Evolutionary conservation across 2,797 vertebrate genomes (phyloP).

Genomic region (Bradypodion pumilum): DNA sequence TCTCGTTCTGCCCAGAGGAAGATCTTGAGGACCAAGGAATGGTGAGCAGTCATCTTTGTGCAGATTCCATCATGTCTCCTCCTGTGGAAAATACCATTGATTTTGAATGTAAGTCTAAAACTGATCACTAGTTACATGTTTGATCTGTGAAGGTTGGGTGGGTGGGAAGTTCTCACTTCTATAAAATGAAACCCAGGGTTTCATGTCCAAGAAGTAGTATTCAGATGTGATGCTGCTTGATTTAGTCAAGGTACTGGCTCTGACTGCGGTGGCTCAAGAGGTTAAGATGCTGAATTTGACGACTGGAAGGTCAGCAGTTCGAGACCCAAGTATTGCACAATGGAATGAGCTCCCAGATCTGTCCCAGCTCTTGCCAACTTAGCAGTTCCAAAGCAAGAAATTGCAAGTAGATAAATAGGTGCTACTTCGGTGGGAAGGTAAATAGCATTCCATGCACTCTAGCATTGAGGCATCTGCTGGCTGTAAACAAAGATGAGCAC

Average conservation of each 20-base stretch:
- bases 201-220: not conserved
- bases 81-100: not conserved
- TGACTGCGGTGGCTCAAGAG: no score
- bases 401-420: no score
- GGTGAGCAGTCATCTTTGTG: not conserved
- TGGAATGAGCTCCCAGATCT: no score
- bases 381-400: no score
- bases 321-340: no score
- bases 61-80: not conserved
- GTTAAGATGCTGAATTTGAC: no score
- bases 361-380: no score
- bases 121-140: not conserved
- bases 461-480: no score
- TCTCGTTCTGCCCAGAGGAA: not conserved
- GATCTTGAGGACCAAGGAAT: not conserved
- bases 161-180: accelerated
- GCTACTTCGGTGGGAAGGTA: no score
- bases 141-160: not conserved
- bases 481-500: no score
- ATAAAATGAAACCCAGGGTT: not conserved
- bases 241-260: not conserved
- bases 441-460: no score
- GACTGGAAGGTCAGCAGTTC: no score
- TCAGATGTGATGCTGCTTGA: not conserved
- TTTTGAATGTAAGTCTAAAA: conserved; percentile 6